Percentiles rank a stretch among this genome's conserved stretches.
These are phyloP conservation scores for Masticophis lateralis DNA, from an alignment of 2,797 vertebrate genomes.

Conservation along the genomic window DNA sequence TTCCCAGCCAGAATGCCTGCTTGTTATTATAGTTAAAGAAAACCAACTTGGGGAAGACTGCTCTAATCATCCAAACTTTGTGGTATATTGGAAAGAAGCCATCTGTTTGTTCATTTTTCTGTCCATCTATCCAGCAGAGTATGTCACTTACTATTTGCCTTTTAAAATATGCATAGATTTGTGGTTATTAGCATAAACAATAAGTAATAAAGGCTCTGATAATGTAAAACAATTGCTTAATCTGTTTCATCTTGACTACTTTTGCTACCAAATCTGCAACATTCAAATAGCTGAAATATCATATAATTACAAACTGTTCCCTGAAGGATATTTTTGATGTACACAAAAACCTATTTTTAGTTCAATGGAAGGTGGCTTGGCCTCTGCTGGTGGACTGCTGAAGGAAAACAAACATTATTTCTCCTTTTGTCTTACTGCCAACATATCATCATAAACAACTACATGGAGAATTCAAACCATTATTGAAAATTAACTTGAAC, in stretches of 20 bases:
- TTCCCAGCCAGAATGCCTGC: neutral
- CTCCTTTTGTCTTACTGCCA: neutral
- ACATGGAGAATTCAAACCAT: slow-evolving; percentile 8
- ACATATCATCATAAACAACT: slow-evolving; percentile 9
- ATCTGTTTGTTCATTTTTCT: neutral
- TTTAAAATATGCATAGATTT: neutral
- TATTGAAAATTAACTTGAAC: slow-evolving; percentile 19
- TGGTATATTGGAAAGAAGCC: neutral
- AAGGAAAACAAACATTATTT: neutral
- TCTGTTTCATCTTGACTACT: neutral
- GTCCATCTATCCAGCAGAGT: neutral
- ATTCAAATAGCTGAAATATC: neutral
- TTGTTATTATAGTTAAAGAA: neutral
- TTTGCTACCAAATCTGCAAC: neutral
- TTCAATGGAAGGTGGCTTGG: neutral
- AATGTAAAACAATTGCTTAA: neutral
- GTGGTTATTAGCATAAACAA: neutral
- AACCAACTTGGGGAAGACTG: neutral
- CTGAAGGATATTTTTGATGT: neutral
- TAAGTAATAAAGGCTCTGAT: neutral
- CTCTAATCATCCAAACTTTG: neutral
- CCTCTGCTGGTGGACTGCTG: neutral
- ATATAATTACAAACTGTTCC: neutral
- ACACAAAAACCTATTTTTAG: neutral
- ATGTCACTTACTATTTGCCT: neutral